Base-by-base conservation (phyloP, 2,113 vertebrate genomes). In the Petrocephalus zakoni region DNA sequence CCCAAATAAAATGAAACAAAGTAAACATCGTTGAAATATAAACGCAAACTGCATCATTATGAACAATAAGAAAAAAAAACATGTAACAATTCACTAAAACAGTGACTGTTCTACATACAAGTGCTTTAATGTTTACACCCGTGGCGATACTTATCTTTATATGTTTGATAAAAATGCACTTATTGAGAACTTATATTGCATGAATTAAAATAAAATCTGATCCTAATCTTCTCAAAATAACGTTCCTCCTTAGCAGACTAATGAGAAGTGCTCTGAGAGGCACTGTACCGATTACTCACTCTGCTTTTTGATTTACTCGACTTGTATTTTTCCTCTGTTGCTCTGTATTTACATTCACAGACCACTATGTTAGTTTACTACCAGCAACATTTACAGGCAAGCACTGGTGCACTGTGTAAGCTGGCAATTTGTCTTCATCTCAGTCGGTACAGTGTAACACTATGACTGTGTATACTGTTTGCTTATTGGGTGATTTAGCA, bases 401-500 rank as follows among this genome's bases (percentile, higher is more conserved):
- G 22, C 81, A 49, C 15, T 42, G 34, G 29, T 37, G 22, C 19
- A 82, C 78, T 11, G 46, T 47, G 85, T n/a, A 22, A 37, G 37
- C 19, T 61, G 29, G 17, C 55, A 0, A 49, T 46, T 21, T n/a
- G 42, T 47, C 21, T 15, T 47, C 42, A 68, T 47, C 42, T 64
- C 21, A n/a, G 42, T 7, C 25, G 11, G 7, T 68, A 29, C 22
- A 25, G 37, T 22, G 22, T 25, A 22, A 83, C 17, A 83, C 81
- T n/a, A 19, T 22, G 15, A n/a, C 81, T 49, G 46, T 49, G 37
- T 47, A 22, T n/a, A 17, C 46, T 22, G 81, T 83, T 22, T 83
- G 81, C 81, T 83, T 83, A 83, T 83, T 8, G 81, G 81, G 46
- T 49, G 81, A n/a, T 83, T 83, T 49, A 22, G 46, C 9, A 83